phyloP scores from a whole-genome alignment of 2,113 vertebrate genomes.

The Phyllopteryx taeniolatus region DNA sequence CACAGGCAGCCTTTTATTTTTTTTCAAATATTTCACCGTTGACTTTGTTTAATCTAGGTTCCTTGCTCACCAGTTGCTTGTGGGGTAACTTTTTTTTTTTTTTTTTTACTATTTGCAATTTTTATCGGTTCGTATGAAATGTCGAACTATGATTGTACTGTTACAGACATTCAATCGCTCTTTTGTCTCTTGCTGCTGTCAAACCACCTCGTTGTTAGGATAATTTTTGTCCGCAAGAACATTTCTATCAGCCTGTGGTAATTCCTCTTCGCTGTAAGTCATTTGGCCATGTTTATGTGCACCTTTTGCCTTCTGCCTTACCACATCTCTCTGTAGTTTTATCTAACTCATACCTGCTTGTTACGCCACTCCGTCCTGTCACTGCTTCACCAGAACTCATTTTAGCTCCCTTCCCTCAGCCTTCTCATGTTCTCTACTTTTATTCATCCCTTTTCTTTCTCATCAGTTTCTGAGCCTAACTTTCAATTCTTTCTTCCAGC shows the following conservation, averaged over 20 bases:
- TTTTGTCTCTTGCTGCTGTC: background rate
- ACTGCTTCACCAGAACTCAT: slow-evolving; percentile 48
- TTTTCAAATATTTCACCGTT: slow-evolving; percentile 9
- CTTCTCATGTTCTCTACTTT: slow-evolving; percentile 19
- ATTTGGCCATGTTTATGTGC: slow-evolving; percentile 35
- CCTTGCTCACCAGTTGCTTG: slow-evolving; percentile 9
- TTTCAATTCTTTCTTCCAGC: slow-evolving; percentile 43
- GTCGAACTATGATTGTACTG: slow-evolving; percentile 26
- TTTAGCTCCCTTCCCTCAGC: slow-evolving; percentile 38
- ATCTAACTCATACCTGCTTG: slow-evolving; percentile 37
- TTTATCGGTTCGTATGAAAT: background rate
- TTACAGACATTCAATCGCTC: slow-evolving; percentile 1
- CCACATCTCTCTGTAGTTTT: slow-evolving; percentile 32
- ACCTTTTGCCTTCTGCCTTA: slow-evolving; percentile 20
- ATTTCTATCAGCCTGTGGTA: slow-evolving; percentile 25
- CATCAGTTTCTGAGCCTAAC: slow-evolving; percentile 28
- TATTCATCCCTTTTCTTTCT: slow-evolving; percentile 10
- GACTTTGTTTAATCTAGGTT: slow-evolving; percentile 11
- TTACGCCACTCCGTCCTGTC: slow-evolving; percentile 46
- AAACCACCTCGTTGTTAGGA: background rate
- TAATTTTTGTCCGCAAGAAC: slow-evolving; percentile 1
- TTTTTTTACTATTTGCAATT: slow-evolving; percentile 23
- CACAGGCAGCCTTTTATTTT: slow-evolving; percentile 13
- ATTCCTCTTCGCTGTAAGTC: slow-evolving; percentile 45
- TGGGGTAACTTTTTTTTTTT: background rate